A percentile compares a stretch with the other conserved stretches of the same genome.
These are phyloP conservation scores for Dolomedes plantarius DNA, from an alignment of 2,888 invertebrate species.

Conservation along the genomic window DNA sequence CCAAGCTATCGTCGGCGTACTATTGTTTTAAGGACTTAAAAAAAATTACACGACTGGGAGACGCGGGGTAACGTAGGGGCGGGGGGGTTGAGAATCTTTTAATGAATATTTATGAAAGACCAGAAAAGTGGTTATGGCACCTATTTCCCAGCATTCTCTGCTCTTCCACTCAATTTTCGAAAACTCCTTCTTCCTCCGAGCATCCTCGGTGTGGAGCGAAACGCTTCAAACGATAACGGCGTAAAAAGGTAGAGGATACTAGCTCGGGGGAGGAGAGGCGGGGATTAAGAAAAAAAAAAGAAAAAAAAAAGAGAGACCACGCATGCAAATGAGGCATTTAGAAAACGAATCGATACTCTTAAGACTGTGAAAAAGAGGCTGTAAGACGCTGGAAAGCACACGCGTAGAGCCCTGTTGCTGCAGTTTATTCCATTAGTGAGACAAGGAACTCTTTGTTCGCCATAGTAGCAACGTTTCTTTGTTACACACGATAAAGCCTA, in stretches of 20 bases:
- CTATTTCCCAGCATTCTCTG: not conserved
- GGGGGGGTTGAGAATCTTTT: too few relatives aligned
- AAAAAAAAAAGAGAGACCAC: not conserved
- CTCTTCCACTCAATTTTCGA: not conserved
- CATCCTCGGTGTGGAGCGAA: not conserved
- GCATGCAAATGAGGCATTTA: conserved; percentile 5
- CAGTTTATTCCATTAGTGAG: too few relatives aligned
- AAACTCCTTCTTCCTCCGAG: not conserved
- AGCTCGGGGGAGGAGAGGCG: too few relatives aligned
- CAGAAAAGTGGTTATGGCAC: conserved; percentile 5
- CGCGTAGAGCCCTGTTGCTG: too few relatives aligned
- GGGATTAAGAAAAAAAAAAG: too few relatives aligned
- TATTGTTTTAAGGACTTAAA: conserved; percentile 4
- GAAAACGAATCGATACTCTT: not conserved
- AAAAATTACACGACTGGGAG: too few relatives aligned
- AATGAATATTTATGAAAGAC: conserved; percentile 5
- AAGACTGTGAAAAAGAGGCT: not conserved
- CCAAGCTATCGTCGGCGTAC: too few relatives aligned
- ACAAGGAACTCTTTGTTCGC: too few relatives aligned
- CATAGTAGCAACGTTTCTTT: too few relatives aligned
- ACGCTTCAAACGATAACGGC: conserved; percentile 1
- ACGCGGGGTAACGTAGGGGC: too few relatives aligned
- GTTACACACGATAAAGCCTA: too few relatives aligned
- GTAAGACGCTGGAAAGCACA: not conserved
- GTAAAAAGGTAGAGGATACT: too few relatives aligned